Conservation (phyloP, 1,140 invertebrate species). For the Drosophila willistoni region DNA sequence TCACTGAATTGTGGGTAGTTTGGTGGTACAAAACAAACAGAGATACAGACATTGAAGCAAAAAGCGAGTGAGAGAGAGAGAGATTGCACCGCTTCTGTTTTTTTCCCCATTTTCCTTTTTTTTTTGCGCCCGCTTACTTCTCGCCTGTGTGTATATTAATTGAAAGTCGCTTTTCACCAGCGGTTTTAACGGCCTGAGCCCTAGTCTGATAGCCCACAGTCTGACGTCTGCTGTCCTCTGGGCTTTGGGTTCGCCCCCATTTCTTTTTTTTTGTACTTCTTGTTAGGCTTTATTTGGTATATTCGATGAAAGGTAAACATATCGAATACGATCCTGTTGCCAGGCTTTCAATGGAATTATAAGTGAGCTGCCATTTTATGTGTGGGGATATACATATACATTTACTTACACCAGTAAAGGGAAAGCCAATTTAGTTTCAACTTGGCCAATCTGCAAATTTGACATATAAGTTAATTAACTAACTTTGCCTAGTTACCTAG, state of each 20-base stretch:
- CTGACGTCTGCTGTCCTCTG: slow-evolving; percentile 9
- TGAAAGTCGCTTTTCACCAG: slow-evolving; percentile 62
- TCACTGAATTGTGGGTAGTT: slow-evolving; percentile 53
- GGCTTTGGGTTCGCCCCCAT: slow-evolving; percentile 1
- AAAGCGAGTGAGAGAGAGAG: slow-evolving; percentile 37
- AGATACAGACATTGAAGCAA: slow-evolving; percentile 23
- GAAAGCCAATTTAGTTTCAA: slow-evolving; percentile 11
- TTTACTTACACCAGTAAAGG: background rate
- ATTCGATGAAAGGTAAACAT: slow-evolving; percentile 60
- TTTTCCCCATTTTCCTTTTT: slow-evolving; percentile 19
- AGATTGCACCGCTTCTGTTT: slow-evolving; percentile 30
- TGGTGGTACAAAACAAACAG: slow-evolving; percentile 9
- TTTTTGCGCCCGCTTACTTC: background rate
- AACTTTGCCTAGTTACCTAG: slow-evolving; percentile 55
- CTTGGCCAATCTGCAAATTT: slow-evolving; percentile 33
- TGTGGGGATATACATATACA: background rate
- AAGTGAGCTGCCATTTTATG: slow-evolving; percentile 1
- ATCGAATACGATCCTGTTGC: slow-evolving; percentile 40
- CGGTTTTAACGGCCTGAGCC: slow-evolving; percentile 52
- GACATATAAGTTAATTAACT: slow-evolving; percentile 64
- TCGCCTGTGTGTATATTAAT: slow-evolving; percentile 52
- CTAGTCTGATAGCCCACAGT: background rate
- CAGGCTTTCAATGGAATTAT: slow-evolving; percentile 30
- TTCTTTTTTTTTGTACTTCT: slow-evolving; percentile 5
- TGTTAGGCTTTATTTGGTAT: slow-evolving; percentile 32